Evolutionary conservation across 2,113 vertebrate species (phyloP), one percentile per base, ranked within the genome.

Genomic region (Maccullochella peelii): DNA sequence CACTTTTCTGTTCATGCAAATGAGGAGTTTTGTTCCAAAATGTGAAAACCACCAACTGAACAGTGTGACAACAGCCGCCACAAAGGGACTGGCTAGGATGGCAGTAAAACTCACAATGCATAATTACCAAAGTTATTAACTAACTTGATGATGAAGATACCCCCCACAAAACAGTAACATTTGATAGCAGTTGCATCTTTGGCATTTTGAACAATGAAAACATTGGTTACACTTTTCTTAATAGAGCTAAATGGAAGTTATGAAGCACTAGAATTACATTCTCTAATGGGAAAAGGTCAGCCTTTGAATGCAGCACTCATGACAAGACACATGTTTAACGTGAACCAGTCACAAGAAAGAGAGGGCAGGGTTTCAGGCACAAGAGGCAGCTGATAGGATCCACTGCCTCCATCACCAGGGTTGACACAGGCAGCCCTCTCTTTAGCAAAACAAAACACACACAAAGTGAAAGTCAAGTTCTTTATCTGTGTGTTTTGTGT

Each of bases 21-120:
- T 86, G 85, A 87, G 62, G 71, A 81, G 79, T 77, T 90, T 89
- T 88, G 84, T 83, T 84, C 77, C 79, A 88, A 75, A 86, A 86
- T 52, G 77, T 66, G 91, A 82, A 72, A 90, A 89, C 30, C 40
- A 84, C 71, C 81, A 70, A 79, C 38, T 85, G 85, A 88, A 57
- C n/a, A 73, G 52, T 83, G 82, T 63, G 77, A 90, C 33, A 50
- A 47, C 70, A 83, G 67, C 52, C 58, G 15, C 82, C 33, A 84
- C 81, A 86, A 86, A 82, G 73, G 38, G 71, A 74, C 77, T 82
- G 86, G 86, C 52, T 75, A 67, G 52, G 70, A 74, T n/a, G n/a
- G 57, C 61, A 82, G 55, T 63, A 59, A 80, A 80, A 50, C 54
- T 87, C 69, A 54, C 67, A 70, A 12, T 42, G 63, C 70, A 79